A percentile compares a stretch with the other conserved stretches of the same genome.
phyloP scores from a whole-genome alignment of 2,113 vertebrate species.

The Manacus vitellinus region DNA sequence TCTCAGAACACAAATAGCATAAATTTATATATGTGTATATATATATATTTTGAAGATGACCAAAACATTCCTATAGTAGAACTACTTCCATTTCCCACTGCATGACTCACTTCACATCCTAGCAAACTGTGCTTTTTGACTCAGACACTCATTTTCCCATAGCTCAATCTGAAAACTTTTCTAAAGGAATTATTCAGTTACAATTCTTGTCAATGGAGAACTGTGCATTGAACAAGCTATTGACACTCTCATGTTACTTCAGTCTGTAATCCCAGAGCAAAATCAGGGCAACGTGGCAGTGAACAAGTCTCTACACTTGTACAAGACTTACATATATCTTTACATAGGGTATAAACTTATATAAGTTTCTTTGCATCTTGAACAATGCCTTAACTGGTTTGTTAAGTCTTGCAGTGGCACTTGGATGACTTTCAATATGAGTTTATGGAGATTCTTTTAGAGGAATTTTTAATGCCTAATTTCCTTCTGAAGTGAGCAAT shows the following conservation, averaged over 20 bases:
- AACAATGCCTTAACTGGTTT: not conserved
- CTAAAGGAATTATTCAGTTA: not conserved
- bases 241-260: not conserved
- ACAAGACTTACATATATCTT: not conserved
- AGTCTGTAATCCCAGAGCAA: not conserved
- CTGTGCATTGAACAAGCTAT: not conserved
- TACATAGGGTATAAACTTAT: not conserved
- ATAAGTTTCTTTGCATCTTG: not conserved
- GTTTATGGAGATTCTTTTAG: not conserved
- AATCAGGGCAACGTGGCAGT: not conserved
- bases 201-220: not conserved
- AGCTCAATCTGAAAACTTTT: not conserved
- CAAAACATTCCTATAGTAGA: not conserved
- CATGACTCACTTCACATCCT: not conserved
- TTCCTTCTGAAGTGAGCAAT: not conserved
- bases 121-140: not conserved
- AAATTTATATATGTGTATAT: not conserved
- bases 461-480: not conserved
- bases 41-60: not conserved
- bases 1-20: not conserved
- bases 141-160: not conserved
- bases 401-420: not conserved
- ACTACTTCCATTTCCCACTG: not conserved
- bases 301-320: not conserved
- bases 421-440: not conserved